These are phyloP conservation scores for Mycetomoellerius zeteki DNA, from an alignment of 1,140 invertebrate species.

Conservation along the genomic window DNA sequence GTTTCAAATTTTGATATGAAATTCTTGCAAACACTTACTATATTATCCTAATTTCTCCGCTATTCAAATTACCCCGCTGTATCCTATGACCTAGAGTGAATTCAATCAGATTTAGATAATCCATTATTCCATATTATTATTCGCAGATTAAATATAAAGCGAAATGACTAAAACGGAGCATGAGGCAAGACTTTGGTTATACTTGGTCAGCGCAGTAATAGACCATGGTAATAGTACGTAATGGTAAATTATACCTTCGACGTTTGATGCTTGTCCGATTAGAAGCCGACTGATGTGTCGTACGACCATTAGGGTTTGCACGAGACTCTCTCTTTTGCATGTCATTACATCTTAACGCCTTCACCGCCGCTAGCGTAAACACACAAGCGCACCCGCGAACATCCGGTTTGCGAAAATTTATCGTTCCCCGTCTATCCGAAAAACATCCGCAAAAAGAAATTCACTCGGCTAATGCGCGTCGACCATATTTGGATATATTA, in stretches of 20 bases:
- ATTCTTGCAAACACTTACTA: too few relatives aligned
- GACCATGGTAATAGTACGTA: conserved; percentile 41
- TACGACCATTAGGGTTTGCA: conserved; percentile 47
- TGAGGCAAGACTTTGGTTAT: neutral
- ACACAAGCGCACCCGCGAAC: conserved; percentile 26
- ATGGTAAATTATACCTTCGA: conserved; percentile 34
- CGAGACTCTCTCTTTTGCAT: conserved; percentile 56
- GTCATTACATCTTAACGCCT: conserved; percentile 42
- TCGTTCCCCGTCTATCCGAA: conserved; percentile 14
- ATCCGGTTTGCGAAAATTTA: conserved; percentile 57
- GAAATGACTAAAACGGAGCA: neutral
- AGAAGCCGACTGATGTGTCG: conserved; percentile 34
- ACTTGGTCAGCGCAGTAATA: neutral
- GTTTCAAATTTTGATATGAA: too few relatives aligned
- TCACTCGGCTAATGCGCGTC: conserved; percentile 18
- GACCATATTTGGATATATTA: conserved; percentile 5
- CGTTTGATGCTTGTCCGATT: conserved; percentile 53
- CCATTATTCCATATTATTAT: neutral
- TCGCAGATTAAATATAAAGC: neutral
- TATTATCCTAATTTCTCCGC: too few relatives aligned
- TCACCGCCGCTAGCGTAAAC: neutral
- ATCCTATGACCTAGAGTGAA: neutral
- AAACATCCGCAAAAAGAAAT: conserved; percentile 16
- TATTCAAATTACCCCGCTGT: too few relatives aligned
- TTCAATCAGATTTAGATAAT: neutral